Conservation (phyloP, 1,140 invertebrate genomes). For the Lutraria rhynchaena region DNA sequence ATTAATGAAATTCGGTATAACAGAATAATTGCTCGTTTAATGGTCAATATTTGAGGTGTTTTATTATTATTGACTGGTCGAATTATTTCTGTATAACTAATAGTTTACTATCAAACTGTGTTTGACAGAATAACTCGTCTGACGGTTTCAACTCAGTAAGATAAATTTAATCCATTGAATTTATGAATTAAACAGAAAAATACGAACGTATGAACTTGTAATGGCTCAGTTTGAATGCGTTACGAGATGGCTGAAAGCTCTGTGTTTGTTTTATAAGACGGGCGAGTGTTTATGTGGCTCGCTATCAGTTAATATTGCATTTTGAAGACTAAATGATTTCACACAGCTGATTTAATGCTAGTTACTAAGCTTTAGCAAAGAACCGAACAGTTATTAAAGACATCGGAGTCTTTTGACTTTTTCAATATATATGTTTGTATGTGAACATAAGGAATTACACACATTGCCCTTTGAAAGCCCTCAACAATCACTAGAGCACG, state of each 20-base stretch:
- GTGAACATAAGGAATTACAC: too few relatives aligned
- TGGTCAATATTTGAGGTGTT: too few relatives aligned
- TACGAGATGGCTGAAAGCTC: background rate
- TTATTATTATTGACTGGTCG: too few relatives aligned
- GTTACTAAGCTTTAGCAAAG: conserved; percentile 37
- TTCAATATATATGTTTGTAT: background rate
- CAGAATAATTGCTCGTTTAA: too few relatives aligned
- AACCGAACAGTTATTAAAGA: conserved; percentile 33
- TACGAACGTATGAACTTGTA: background rate
- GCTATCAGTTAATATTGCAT: conserved; percentile 43
- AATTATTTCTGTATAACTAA: too few relatives aligned
- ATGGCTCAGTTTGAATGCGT: background rate
- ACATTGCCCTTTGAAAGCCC: too few relatives aligned
- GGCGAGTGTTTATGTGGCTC: conserved; percentile 29
- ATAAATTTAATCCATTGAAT: too few relatives aligned
- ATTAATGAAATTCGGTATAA: too few relatives aligned
- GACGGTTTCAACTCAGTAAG: too few relatives aligned
- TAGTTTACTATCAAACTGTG: too few relatives aligned
- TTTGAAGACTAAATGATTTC: conserved; percentile 48
- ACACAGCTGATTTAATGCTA: conserved; percentile 35
- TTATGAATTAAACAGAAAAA: conserved; percentile 4
- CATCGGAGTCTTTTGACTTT: conserved; percentile 34
- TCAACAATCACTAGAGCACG: too few relatives aligned
- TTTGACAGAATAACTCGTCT: too few relatives aligned
- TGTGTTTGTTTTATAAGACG: conserved; percentile 30